Percentiles rank a stretch among this genome's conserved stretches.
These are phyloP conservation scores for Melipona bicolor DNA, from an alignment of 2,888 invertebrate genomes.

Conservation along the genomic window DNA sequence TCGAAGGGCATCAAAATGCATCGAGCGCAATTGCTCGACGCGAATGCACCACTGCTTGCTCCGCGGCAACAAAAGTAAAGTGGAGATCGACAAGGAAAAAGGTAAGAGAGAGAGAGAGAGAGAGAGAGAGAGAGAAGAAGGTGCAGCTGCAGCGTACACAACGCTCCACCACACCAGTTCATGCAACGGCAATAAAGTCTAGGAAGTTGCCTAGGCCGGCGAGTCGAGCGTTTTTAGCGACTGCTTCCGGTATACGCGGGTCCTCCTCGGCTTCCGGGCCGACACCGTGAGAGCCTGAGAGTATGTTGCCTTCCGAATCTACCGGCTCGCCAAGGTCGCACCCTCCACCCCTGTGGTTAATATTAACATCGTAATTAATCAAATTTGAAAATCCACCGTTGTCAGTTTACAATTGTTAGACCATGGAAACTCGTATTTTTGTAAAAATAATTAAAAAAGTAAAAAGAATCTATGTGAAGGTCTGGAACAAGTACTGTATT, in stretches of 20 bases:
- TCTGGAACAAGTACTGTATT: background rate
- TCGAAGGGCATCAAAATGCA: conserved; percentile 58
- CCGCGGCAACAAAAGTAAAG: conserved; percentile 35
- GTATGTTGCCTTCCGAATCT: conserved; percentile 8
- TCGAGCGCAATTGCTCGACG: conserved; percentile 57
- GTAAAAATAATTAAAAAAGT: too few relatives aligned
- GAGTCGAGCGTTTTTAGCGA: conserved; percentile 59
- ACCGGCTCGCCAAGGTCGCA: background rate
- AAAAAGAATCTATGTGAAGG: too few relatives aligned
- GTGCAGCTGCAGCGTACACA: conserved; percentile 62
- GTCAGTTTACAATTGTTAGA: too few relatives aligned
- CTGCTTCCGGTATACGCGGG: conserved; percentile 62
- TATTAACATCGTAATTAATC: background rate
- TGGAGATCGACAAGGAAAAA: conserved; percentile 12
- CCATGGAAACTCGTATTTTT: too few relatives aligned
- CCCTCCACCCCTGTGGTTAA: background rate
- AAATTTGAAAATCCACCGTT: too few relatives aligned
- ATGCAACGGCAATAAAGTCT: conserved; percentile 66
- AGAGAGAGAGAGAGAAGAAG: conserved; percentile 36
- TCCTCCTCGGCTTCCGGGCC: conserved; percentile 62
- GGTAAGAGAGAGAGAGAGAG: background rate
- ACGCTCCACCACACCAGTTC: conserved; percentile 55
- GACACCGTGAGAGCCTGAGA: conserved; percentile 62
- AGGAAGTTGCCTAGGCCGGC: conserved; percentile 63
- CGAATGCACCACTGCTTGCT: conserved; percentile 42